Evolutionary conservation across 2,113 vertebrate species (phyloP).

Genomic region (Oryzias javanicus): DNA sequence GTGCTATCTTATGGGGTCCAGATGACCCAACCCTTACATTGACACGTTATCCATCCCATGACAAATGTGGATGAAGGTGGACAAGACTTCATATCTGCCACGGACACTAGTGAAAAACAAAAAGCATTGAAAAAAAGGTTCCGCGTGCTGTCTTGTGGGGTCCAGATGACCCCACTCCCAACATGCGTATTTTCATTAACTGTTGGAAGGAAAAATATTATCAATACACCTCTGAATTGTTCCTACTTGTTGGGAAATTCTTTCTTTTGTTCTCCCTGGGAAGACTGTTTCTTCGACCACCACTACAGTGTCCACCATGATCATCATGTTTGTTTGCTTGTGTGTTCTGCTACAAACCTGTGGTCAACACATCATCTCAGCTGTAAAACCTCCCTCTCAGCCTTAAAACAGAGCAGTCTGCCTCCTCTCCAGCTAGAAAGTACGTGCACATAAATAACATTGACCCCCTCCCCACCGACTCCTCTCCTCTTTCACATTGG

Average conservation of each 20-base stretch:
- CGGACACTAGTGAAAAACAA: too few species aligned
- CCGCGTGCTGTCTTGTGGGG: too few species aligned
- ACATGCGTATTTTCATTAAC: too few species aligned
- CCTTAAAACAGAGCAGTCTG: slow-evolving; percentile 10
- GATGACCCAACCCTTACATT: too few species aligned
- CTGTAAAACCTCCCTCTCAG: slow-evolving; percentile 16
- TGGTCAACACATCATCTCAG: slow-evolving; percentile 1
- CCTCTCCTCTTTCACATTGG: slow-evolving; percentile 11
- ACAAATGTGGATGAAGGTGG: too few species aligned
- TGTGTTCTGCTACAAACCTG: slow-evolving; percentile 29
- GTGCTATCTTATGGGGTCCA: too few species aligned
- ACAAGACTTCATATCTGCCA: too few species aligned
- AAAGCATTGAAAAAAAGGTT: too few species aligned
- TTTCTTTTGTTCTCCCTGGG: not conserved
- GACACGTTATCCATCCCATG: too few species aligned
- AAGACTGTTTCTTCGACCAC: slow-evolving; percentile 15
- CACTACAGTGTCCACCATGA: slow-evolving; percentile 30
- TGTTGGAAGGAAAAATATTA: too few species aligned
- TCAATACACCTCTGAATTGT: not conserved
- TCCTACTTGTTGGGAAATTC: not conserved
- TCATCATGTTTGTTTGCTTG: slow-evolving; percentile 16
- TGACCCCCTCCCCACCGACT: not conserved
- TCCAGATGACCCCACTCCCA: too few species aligned
- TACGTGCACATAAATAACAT: slow-evolving; percentile 35
- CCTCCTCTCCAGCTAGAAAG: slow-evolving; percentile 31